Conservation (phyloP, 2,797 vertebrate species). For the Hoplostethus atlanticus region DNA sequence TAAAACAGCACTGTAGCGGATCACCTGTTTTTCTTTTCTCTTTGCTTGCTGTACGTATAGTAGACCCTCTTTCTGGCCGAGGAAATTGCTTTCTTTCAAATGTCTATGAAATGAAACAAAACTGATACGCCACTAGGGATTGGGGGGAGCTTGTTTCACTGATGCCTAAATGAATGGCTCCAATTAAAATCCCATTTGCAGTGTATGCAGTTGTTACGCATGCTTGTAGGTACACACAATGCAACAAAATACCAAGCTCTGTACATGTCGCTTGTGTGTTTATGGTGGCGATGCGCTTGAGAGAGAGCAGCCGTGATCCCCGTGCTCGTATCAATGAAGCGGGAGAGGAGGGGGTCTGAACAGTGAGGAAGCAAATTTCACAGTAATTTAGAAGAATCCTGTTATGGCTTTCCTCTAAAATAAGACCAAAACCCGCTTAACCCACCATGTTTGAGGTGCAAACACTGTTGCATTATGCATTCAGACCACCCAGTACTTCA, state of each 20-base stretch:
- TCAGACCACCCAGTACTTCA: not conserved
- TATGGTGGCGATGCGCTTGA: not conserved
- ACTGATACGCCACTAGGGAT: not conserved
- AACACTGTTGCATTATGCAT: not conserved
- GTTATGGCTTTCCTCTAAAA: not conserved
- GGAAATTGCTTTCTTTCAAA: too few relatives aligned
- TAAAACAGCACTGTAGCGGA: slow-evolving; percentile 13
- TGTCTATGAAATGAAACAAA: too few relatives aligned
- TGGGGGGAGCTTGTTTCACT: not conserved
- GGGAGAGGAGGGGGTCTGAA: slow-evolving; percentile 4
- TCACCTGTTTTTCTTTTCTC: not conserved
- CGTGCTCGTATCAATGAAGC: slow-evolving; percentile 10
- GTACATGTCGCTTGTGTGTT: not conserved
- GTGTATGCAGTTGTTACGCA: slow-evolving; percentile 31
- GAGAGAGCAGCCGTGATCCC: not conserved
- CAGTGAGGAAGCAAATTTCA: slow-evolving; percentile 1
- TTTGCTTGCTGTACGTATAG: not conserved
- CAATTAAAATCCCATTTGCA: slow-evolving; percentile 66
- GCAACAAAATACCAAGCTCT: slow-evolving; percentile 22
- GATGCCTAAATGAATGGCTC: not conserved
- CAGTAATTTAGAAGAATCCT: not conserved
- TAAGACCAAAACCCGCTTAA: not conserved
- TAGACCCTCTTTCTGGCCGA: not conserved
- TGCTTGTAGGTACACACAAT: slow-evolving; percentile 28
- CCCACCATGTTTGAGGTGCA: not conserved